Base-by-base conservation (phyloP, 2,888 invertebrate species). In the Zootermopsis nevadensis region DNA sequence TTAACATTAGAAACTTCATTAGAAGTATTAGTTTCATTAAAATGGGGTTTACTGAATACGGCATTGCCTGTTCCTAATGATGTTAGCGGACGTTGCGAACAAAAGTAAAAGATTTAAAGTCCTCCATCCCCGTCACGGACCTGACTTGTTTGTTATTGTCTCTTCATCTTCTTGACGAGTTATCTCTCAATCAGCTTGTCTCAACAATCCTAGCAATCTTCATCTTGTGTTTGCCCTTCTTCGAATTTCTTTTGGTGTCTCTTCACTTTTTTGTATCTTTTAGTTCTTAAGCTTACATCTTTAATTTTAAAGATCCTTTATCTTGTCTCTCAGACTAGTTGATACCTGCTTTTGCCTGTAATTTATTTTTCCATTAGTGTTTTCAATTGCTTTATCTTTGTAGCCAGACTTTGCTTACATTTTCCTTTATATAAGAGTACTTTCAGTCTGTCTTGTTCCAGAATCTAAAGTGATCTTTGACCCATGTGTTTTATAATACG, bases 101-200 rank as follows among this genome's bases (percentile, higher is more conserved):
- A 69, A 31, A 33, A 33, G 22, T 33, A 69, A 33, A 33, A 69
- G 33, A 31, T 69, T 69, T 69, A 33, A 69, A 69, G 22, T 33
- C 69, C 22, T 69, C 22, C 69, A 1, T 69, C 69, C 15, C 33
- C 10, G 33, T 69, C 30, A 33, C 22, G 22, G 22, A 31, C 4
- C 12, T 10, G 22, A 31, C 30, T 69, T 69, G 69, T 69, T 77
- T 77, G 55, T 77, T 77, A 42, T 42, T 77, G 48, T 77, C 77
- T 77, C 55, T 77, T 31, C 24, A 30, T 77, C 33, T 33, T 7
- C 53, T 35, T 55, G 42, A 55, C 77, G 38, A 33, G 42, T 31
- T 53, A 77, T 77, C 77, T 55, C 42, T 77, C 53, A 30, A 55
- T 77, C 77, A 33, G 24, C 31, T 10, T 53, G n/a, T 38, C 53